Conservation (phyloP, 2,797 vertebrate species). For the Rhinatrema bivittatum region DNA sequence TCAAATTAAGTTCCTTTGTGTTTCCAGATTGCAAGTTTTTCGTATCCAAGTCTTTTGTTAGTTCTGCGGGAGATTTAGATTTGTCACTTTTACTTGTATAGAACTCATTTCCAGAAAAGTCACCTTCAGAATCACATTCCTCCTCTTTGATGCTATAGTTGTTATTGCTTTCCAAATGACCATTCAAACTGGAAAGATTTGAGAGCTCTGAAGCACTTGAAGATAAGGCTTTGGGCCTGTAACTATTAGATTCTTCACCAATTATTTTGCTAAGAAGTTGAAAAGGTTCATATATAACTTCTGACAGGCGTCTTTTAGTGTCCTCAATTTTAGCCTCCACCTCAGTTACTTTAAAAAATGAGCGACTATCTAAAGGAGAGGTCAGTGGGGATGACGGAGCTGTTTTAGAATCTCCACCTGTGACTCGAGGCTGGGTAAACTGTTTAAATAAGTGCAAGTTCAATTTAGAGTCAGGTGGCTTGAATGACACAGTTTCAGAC, state of each 20-base stretch:
- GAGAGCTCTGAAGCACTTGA: slow-evolving; percentile 87
- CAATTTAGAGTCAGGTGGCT: slow-evolving; percentile 77
- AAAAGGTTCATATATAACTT: slow-evolving; percentile 89
- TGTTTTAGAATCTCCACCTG: slow-evolving; percentile 83
- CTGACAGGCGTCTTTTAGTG: slow-evolving; percentile 89
- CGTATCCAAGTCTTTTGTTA: slow-evolving; percentile 28
- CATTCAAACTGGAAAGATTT: slow-evolving; percentile 63
- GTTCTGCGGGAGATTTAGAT: slow-evolving; percentile 33
- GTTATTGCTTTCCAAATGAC: slow-evolving; percentile 82
- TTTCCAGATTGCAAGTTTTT: slow-evolving; percentile 37
- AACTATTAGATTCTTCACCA: slow-evolving; percentile 80
- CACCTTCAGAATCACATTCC: slow-evolving; percentile 72
- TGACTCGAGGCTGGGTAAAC: slow-evolving; percentile 81
- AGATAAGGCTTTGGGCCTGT: slow-evolving; percentile 81
- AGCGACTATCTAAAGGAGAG: slow-evolving; percentile 78
- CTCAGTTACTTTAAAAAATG: slow-evolving; percentile 95
- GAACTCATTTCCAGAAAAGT: slow-evolving; percentile 37
- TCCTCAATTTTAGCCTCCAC: slow-evolving; percentile 93
- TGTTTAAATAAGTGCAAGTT: slow-evolving; percentile 93
- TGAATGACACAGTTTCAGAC: slow-evolving; percentile 58
- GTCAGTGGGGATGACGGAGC: slow-evolving; percentile 84
- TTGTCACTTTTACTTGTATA: slow-evolving; percentile 22
- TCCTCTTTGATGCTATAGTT: slow-evolving; percentile 97
- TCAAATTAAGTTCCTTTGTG: slow-evolving; percentile 47
- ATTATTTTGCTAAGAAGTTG: slow-evolving; percentile 95